Base-by-base conservation (phyloP, 2,888 invertebrate species). In the Orthosia incerta region DNA sequence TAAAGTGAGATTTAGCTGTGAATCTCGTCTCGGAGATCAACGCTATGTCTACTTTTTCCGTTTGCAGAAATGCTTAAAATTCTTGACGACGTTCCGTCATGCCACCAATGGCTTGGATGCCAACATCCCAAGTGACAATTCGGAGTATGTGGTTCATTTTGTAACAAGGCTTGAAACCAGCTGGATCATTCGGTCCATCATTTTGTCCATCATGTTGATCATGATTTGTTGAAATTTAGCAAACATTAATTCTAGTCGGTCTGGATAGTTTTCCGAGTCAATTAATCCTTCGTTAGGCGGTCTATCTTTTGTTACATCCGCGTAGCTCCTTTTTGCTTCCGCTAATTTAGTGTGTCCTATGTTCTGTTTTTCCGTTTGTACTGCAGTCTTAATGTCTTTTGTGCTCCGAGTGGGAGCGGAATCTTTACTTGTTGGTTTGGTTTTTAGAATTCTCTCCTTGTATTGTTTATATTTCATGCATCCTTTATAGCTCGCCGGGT, bases 401-500 rank as follows among this genome's bases (percentile, higher is more conserved):
- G 23, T 16, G 23, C 16, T 26, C 16, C 5, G 23, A 9, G 16
- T 26, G 9, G 39, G 39, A 9, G 39, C 9, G 9, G 39, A 39
- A 2, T 13, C 4, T 59, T 39, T 11, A 12, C 5, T 18, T 39
- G 4, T 59, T 12, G 53, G 53, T 31, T 20, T 16, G 1, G 15
- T 31, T 57, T 57, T 67, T 11, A 57, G 1, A 16, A 31, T 48
- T 7, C 1, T 18, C 7, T 67, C 48, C 12, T 57, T 57, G 5
- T 67, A 67, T 18, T 67, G 50, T 48, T 67, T 20, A 9, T 67
- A 67, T 50, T 50, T 59, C 5, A 16, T 0, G 4, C 59, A 59
- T 4, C 46, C 65, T 18, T n/a, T 56, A 18, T 56, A 66, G 15
- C 26, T 46, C 9, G 46, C 66, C 0, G 48, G 57, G 11, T 67